Conservation (phyloP, 2,888 invertebrate species). For the Hecatera dysodea region DNA sequence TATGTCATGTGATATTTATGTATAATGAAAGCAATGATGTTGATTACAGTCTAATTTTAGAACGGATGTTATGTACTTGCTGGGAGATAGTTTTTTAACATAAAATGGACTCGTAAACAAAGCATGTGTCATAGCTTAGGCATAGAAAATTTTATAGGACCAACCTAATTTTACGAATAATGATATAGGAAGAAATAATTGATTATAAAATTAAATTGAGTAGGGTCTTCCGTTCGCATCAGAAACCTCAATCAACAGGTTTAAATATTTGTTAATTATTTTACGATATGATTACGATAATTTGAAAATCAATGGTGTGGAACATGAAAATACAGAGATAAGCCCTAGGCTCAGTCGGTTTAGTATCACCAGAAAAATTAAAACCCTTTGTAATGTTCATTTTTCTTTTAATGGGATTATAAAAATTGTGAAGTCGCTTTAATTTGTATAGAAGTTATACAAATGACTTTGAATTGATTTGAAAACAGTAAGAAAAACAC, state of each 20-base stretch:
- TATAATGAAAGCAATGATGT: constrained; percentile 21
- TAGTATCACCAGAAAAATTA: not conserved
- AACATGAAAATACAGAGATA: not conserved
- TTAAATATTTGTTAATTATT: constrained; percentile 24
- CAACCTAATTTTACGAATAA: not conserved
- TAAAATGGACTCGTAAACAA: constrained; percentile 30
- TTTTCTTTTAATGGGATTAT: not conserved
- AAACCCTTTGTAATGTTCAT: not conserved
- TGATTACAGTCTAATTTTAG: constrained; percentile 53
- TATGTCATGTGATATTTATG: constrained; percentile 43
- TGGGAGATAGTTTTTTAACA: constrained; percentile 11
- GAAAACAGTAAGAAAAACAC: not conserved
- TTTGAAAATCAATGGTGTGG: not conserved
- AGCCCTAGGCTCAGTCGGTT: too few relatives aligned
- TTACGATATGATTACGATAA: not conserved
- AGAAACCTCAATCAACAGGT: constrained; percentile 50
- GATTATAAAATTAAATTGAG: not conserved
- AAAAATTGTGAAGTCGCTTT: not conserved
- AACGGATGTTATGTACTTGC: constrained; percentile 26
- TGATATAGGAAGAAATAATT: not conserved
- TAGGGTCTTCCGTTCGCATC: not conserved
- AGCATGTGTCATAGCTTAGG: constrained; percentile 17
- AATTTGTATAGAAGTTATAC: not conserved
- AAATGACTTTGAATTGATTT: not conserved
- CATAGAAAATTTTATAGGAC: not conserved